Evolutionary conservation across 2,113 vertebrate species (phyloP).

Genomic region (Falco punctatus): DNA sequence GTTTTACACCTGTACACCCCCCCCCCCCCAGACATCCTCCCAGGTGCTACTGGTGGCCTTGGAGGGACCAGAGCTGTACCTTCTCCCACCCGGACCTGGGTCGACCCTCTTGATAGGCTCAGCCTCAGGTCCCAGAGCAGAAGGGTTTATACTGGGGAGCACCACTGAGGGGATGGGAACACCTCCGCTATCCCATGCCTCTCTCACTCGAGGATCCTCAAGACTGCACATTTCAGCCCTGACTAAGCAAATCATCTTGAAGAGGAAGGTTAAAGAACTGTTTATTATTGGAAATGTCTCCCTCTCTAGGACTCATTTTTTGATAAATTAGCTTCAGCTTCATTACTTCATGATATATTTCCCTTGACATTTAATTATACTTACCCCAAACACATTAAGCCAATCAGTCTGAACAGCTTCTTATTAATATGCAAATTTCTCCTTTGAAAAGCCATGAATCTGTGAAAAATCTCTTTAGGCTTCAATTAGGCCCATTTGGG

Average conservation of each 20-base stretch:
- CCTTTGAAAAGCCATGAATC: slow-evolving; percentile 77
- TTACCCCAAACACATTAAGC: slow-evolving; percentile 82
- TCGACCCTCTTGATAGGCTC: not conserved
- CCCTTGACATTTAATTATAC: slow-evolving; percentile 85
- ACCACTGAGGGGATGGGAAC: not conserved
- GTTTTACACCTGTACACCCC: rapidly evolving
- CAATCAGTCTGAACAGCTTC: slow-evolving; percentile 82
- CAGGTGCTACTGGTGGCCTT: not conserved
- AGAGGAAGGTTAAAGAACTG: slow-evolving; percentile 77
- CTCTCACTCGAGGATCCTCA: not conserved
- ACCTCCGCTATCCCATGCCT: not conserved
- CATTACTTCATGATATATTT: slow-evolving; percentile 82
- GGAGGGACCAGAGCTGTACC: not conserved
- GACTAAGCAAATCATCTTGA: slow-evolving; percentile 77
- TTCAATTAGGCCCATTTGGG: slow-evolving; percentile 71
- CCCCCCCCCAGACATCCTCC: not conserved
- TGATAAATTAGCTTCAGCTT: slow-evolving; percentile 82
- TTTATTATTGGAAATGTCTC: slow-evolving; percentile 81
- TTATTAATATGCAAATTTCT: slow-evolving; percentile 89
- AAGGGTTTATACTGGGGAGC: not conserved
- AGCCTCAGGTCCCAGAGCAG: not conserved
- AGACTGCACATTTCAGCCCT: slow-evolving; percentile 60
- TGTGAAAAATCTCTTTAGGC: slow-evolving; percentile 75
- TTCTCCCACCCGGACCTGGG: not conserved
- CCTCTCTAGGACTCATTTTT: slow-evolving; percentile 73